Percentiles rank a stretch among this genome's conserved stretches.
Evolutionary conservation across 2,797 vertebrate genomes (phyloP).

Genomic region (Enteromius mattozi): DNA sequence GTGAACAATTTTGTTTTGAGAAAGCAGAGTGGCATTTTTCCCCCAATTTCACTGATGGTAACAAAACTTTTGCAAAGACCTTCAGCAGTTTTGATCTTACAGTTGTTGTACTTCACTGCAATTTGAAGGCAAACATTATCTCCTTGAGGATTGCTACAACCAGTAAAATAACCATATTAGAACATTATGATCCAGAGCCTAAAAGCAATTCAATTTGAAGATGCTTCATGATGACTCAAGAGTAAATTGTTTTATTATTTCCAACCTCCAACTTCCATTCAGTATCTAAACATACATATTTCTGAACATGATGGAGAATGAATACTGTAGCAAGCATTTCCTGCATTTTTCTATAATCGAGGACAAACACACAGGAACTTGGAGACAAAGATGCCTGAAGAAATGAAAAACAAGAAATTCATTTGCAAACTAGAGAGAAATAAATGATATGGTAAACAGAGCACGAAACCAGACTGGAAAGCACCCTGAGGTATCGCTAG

Average conservation of each 20-base stretch:
- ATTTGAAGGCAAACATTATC: not conserved
- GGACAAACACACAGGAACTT: not conserved
- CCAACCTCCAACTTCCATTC: not conserved
- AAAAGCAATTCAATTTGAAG: not conserved
- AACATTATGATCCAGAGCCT: not conserved
- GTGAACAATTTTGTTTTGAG: not conserved
- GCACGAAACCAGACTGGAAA: not conserved
- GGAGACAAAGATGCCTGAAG: not conserved
- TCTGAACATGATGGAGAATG: not conserved
- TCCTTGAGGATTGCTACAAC: not conserved
- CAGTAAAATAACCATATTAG: not conserved
- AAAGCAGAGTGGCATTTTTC: not conserved
- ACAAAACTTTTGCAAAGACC: not conserved
- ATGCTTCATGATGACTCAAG: not conserved
- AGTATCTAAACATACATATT: not conserved
- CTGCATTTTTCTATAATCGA: not conserved
- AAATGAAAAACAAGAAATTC: not conserved
- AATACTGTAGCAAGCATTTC: not conserved
- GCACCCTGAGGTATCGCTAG: not conserved
- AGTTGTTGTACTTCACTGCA: not conserved
- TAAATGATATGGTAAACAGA: not conserved
- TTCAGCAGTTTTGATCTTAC: not conserved
- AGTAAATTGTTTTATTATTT: not conserved
- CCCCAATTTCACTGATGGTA: not conserved
- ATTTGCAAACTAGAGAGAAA: not conserved